Conservation (phyloP, 2,888 invertebrate genomes). For the Eurois occulta region DNA sequence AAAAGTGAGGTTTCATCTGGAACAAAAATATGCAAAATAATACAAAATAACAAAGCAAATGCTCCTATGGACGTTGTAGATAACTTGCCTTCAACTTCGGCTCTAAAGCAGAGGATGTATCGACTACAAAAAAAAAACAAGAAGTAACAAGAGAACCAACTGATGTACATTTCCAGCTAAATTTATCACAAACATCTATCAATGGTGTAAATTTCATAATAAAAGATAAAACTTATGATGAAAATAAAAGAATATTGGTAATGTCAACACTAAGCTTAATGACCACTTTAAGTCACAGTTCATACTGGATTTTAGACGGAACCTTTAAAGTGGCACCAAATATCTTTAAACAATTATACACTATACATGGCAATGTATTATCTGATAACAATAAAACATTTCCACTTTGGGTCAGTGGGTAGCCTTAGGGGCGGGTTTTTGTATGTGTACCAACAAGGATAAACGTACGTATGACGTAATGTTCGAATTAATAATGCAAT, state of each 20-base stretch:
- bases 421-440: too few species aligned
- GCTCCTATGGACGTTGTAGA: background rate
- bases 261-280: background rate
- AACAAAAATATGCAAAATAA: slow-evolving; percentile 5
- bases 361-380: too few species aligned
- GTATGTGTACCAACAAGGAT: background rate
- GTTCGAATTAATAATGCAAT: slow-evolving; percentile 4
- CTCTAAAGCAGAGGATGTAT: background rate
- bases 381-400: too few species aligned
- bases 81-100: background rate
- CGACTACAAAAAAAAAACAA: slow-evolving; percentile 2
- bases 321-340: slow-evolving; percentile 1
- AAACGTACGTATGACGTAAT: slow-evolving; percentile 1
- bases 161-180: background rate
- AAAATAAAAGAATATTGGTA: background rate
- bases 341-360: too few species aligned
- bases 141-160: background rate
- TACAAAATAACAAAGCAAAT: slow-evolving; percentile 1
- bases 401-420: too few species aligned
- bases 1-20: background rate
- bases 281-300: background rate
- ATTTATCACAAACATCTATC: background rate
- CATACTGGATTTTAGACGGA: background rate
- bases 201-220: background rate
- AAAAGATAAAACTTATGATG: background rate